Base-by-base conservation (phyloP, 2,888 invertebrate species). In the Byasa hedistus region DNA sequence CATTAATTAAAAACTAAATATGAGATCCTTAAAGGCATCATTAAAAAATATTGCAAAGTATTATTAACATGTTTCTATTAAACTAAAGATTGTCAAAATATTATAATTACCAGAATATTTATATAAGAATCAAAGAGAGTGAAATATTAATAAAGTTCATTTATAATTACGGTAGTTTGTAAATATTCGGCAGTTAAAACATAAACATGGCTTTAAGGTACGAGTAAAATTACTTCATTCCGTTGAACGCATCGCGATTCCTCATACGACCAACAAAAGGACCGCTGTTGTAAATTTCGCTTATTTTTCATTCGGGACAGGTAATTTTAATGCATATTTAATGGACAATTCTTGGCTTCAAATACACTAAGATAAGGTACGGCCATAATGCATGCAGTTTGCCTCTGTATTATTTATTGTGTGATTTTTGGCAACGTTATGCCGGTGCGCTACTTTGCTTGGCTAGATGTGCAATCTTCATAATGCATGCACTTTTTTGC, bases 261-360 rank as follows among this genome's bases (percentile, higher is more conserved):
- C 71, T 76, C 75, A 78, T 70, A 72, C 71, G 68, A 71, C 72
- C 76, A 77, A 77, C 78, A 79, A 81, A 81, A 80, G 79, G 65
- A 69, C 69, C 69, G 66, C 64, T 67, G 62, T 48, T 56, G 69
- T 71, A 76, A 76, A 76, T 73, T 73, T 71, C 72, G 75, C 80
- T 80, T 83, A 86, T 87, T 88, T 87, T 86, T 89, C 83, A 87
- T 86, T 81, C 81, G 73, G 76, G 84, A 80, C 90, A 91, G 91
- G 91, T 91, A 91, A 91, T 91, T 91, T 91, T 91, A 91, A 91
- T 91, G 91, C 89, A 91, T 91, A 91, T 89, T 89, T 91, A 91
- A 91, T 90, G 91, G 90, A 84, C 87, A 82, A 86, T 86, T 90
- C 89, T 91, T 91, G 91, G 91, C 91, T 91, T 91, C 89, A 91